phyloP scores from a whole-genome alignment of 1,140 invertebrate genomes.

The Drosophila eugracilis region DNA sequence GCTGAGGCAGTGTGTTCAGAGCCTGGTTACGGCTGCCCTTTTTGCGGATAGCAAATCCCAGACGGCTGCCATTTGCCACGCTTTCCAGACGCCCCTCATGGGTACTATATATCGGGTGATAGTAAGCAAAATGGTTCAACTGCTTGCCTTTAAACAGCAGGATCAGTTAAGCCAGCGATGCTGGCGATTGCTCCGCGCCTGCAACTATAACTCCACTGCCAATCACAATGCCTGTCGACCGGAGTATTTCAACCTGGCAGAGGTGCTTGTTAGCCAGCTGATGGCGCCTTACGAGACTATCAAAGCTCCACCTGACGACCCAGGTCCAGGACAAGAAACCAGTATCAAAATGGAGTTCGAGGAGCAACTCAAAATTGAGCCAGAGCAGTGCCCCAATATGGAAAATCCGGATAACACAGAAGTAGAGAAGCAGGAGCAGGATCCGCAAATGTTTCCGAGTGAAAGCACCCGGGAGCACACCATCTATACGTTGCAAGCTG shows the following conservation, averaged over 20 bases:
- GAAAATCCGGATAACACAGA: slow-evolving; percentile 16
- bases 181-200: slow-evolving; percentile 70
- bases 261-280: slow-evolving; percentile 76
- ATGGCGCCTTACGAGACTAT: slow-evolving; percentile 78
- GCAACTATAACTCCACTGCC: slow-evolving; percentile 62
- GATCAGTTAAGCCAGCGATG: slow-evolving; percentile 65
- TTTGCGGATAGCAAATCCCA: slow-evolving; percentile 60
- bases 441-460: slow-evolving; percentile 31
- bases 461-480: slow-evolving; percentile 45
- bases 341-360: slow-evolving; percentile 63
- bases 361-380: slow-evolving; percentile 37
- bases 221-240: slow-evolving; percentile 62
- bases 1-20: slow-evolving; percentile 66
- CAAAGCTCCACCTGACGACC: slow-evolving; percentile 35
- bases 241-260: slow-evolving; percentile 78
- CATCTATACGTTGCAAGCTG: slow-evolving; percentile 61
- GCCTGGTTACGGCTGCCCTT: slow-evolving; percentile 63
- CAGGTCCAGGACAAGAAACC: not conserved
- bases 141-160: slow-evolving; percentile 76
- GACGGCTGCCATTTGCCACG: slow-evolving; percentile 45
- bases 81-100: slow-evolving; percentile 71
- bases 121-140: slow-evolving; percentile 68
- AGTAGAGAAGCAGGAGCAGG: slow-evolving; percentile 19
- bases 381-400: slow-evolving; percentile 33
- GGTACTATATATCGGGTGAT: slow-evolving; percentile 70